Base-by-base conservation (phyloP, 2,888 invertebrate genomes). In the Eurytoma adleriae region DNA sequence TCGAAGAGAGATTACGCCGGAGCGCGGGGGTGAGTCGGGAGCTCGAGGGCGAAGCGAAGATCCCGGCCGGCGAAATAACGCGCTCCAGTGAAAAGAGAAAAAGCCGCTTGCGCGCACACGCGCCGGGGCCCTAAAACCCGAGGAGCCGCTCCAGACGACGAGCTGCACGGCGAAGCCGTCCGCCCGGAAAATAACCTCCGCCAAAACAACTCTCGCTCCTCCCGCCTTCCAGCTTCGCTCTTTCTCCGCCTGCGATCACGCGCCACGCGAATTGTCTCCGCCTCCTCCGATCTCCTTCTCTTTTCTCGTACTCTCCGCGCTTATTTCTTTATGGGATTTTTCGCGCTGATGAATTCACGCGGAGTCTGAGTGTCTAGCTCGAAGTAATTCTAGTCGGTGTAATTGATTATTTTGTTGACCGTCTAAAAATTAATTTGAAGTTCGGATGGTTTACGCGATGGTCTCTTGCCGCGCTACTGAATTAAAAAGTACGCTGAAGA, bases 171-270 rank as follows among this genome's bases (percentile, higher is more conserved):
- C 83, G 85, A 85, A 85, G 64, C 86, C 88, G 87, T 85, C 84
- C 88, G 87, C 82, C 88, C 87, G 89, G 89, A 90, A 90, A 90
- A 90, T 90, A 89, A 89, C 86, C 87, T 88, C 83, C 85, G 85
- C 85, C 85, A 86, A 89, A 89, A 88, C 87, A 89, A 87, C 86
- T 84, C 82, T 77, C 82, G 75, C 72, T 78, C 79, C 77, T 82
- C 70, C 79, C 73, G 76, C 76, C 54, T 78, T 81, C 77, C 72
- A 77, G 48, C 66, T 54, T 82, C 54, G 56, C 76, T 27, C 75
- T 75, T 4, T 18, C 40, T 62, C 75, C 62, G 5, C 10, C 2
- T n/a, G 57, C 18, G 20, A n/a, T n/a, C 30, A 62, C 54, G 16
- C 54, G 16, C 54, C 54, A 14, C 54, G 16, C 14, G 16, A 54